phyloP scores from a whole-genome alignment of 2,888 invertebrate genomes.

The Caenorhabditis imperialis region DNA sequence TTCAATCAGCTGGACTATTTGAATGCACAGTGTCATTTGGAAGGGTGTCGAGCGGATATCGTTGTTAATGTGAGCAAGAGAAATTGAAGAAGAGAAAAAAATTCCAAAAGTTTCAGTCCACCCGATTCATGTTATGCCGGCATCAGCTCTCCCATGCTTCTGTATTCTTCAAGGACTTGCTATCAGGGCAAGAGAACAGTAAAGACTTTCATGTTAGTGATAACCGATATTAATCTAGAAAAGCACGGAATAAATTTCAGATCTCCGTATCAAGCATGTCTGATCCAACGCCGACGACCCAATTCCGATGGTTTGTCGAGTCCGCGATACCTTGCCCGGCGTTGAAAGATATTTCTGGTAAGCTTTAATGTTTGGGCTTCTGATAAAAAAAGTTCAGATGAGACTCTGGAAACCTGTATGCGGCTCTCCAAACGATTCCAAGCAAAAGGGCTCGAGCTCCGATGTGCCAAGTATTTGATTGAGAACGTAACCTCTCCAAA shows the following conservation, averaged over 20 bases:
- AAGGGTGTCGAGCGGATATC: conserved; percentile 75
- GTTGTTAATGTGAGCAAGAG: conserved; percentile 70
- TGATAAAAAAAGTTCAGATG: conserved; percentile 60
- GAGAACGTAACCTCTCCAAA: conserved; percentile 66
- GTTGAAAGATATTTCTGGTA: conserved; percentile 74
- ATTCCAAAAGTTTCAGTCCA: conserved; percentile 61
- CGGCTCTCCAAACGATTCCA: conserved; percentile 73
- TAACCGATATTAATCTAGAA: neutral
- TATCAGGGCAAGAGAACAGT: conserved; percentile 37
- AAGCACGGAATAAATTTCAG: conserved; percentile 20
- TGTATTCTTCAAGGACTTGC: conserved; percentile 75
- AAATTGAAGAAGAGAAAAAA: neutral
- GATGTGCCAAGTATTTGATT: conserved; percentile 72
- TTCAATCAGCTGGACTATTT: conserved; percentile 74
- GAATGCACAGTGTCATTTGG: conserved; percentile 74
- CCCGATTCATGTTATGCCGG: conserved; percentile 75
- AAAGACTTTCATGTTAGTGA: conserved; percentile 56
- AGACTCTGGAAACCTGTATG: conserved; percentile 77
- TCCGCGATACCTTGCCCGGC: conserved; percentile 74
- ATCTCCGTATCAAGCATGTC: conserved; percentile 61
- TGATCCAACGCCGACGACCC: conserved; percentile 64
- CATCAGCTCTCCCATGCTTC: conserved; percentile 77
- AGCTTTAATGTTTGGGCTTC: neutral
- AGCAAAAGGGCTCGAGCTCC: conserved; percentile 70
- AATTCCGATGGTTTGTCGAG: conserved; percentile 76